phyloP scores from a whole-genome alignment of 2,113 vertebrate species.

The Pagrus major region DNA sequence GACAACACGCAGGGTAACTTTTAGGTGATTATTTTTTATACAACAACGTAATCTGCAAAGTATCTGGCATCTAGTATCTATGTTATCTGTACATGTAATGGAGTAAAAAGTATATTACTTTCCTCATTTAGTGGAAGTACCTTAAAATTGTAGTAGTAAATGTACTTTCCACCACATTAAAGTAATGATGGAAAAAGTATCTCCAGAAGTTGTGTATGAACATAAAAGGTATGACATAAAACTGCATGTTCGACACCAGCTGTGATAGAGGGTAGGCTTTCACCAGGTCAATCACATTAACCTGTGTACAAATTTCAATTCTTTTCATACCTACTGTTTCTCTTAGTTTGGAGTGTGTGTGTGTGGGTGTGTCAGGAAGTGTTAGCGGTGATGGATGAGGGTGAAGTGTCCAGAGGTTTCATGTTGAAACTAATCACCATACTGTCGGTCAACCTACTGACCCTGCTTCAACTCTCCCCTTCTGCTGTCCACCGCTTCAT shows the following conservation, averaged over 20 bases:
- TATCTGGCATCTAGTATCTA: too few relatives aligned
- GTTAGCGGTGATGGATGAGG: constrained; percentile 24
- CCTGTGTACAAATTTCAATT: background rate
- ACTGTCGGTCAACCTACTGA: constrained; percentile 68
- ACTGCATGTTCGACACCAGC: background rate
- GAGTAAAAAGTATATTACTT: too few relatives aligned
- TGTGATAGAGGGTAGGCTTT: background rate
- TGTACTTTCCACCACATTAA: too few relatives aligned
- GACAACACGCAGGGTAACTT: too few relatives aligned
- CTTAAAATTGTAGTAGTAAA: too few relatives aligned
- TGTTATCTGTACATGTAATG: too few relatives aligned
- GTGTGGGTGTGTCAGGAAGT: background rate
- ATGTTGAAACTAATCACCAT: constrained; percentile 72
- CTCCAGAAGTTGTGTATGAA: background rate
- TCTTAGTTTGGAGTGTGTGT: background rate
- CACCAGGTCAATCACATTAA: background rate
- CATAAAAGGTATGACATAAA: background rate
- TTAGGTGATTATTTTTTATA: too few relatives aligned
- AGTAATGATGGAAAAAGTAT: background rate
- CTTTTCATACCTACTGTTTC: background rate
- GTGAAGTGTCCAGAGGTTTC: constrained; percentile 37
- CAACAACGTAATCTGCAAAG: too few relatives aligned
- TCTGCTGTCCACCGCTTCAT: background rate
- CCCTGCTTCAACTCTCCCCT: constrained; percentile 20
- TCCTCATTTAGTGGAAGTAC: too few relatives aligned